Conservation (phyloP, 2,113 vertebrate genomes). For the Microcebus griseorufus region DNA sequence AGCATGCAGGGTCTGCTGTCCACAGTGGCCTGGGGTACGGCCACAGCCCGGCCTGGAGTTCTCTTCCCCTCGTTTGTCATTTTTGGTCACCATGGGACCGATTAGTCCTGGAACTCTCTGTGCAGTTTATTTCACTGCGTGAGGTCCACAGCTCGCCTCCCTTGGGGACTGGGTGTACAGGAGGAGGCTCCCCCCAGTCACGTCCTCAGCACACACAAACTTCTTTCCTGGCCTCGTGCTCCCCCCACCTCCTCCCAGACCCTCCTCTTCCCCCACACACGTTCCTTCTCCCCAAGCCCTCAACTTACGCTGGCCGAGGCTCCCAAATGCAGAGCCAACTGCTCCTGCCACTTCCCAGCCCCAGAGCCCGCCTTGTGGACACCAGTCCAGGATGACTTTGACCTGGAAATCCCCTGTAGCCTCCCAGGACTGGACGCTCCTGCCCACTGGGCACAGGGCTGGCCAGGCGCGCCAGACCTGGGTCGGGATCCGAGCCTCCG, state of each 20-base stretch:
- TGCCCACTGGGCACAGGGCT: neutral
- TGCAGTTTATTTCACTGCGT: neutral
- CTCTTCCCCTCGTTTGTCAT: neutral
- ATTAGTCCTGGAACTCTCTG: neutral
- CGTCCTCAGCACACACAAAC: neutral
- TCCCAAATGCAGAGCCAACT: no score
- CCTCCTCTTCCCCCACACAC: neutral
- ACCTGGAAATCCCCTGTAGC: no score
- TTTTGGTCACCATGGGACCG: neutral
- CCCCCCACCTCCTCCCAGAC: neutral
- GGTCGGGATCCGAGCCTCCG: neutral
- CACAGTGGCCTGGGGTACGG: neutral
- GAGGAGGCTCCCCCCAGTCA: neutral
- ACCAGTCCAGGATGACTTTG: neutral
- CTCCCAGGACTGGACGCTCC: neutral
- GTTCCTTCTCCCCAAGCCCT: conserved; percentile 8
- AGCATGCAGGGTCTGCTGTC: neutral
- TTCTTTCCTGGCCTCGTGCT: no score
- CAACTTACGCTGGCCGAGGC: conserved; percentile 36
- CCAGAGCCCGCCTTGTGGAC: neutral
- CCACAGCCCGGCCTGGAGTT: neutral
- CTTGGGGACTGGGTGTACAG: no score
- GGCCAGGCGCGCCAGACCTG: neutral
- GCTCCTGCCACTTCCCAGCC: no score
- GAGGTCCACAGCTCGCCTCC: neutral